Base-by-base conservation (phyloP, 2,797 vertebrate genomes). In the Sternotherus odoratus region DNA sequence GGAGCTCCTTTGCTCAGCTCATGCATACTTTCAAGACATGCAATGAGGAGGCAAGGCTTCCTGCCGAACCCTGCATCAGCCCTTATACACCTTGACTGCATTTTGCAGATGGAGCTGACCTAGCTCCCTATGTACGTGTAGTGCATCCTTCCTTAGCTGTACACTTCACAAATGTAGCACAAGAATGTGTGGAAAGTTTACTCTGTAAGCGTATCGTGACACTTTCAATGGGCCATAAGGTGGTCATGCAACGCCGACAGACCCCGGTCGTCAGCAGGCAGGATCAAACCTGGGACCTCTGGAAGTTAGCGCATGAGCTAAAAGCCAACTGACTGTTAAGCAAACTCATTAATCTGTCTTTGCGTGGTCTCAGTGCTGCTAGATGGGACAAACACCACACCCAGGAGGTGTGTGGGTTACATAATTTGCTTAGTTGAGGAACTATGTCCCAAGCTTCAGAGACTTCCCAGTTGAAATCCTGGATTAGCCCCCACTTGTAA, bases 171-270 rank as follows among this genome's bases (percentile, higher is more conserved):
- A 15, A 80, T 36, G 33, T 51, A 3, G 3, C 28, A 23, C 11
- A 9, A 57, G 24, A 83, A 87, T 3, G 3, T 4, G 30, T 79
- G 84, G n/a, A 82, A 79, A 6, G 17, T 43, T 24, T 79, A 48
- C n/a, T 79, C 4, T n/a, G 8, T 48, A 89, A 8, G 9, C 26
- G 12, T 2, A 1, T 2, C 1, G 0, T 46, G 4, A 43, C 28
- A 46, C 79, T 24, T 78, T 83, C 66, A 36, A 50, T 1, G 5
- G 9, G 19, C 56, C 72, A 43, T 60, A 85, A n/a, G 28, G 54
- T 81, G 21, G 69, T 53, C 23, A 53, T 24, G 23, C 9, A 53
- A 53, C 9, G 53, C 53, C 9, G 4, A 24, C 51, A 23, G 53
- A 53, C 53, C 9, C 53, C 3, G 9, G 53, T 53, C 8, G 4